A percentile compares a stretch with the other conserved stretches of the same genome.
Conservation (phyloP, 2,888 invertebrate genomes). For the Xylota sylvarum region DNA sequence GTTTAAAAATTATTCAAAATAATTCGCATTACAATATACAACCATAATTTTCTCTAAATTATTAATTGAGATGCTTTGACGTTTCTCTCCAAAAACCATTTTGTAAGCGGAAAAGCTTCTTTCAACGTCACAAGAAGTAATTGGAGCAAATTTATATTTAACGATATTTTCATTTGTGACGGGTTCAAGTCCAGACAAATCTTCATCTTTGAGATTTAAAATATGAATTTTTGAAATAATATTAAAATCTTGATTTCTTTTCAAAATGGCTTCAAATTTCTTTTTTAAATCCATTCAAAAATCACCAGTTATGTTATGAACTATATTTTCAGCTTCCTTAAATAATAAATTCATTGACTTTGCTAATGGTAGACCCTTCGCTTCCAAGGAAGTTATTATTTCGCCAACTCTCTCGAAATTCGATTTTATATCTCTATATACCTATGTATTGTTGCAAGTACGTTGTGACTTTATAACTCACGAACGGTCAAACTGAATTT, state of each 20-base stretch:
- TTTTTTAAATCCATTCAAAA: slow-evolving; percentile 41
- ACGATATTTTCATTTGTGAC: slow-evolving; percentile 55
- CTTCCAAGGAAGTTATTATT: slow-evolving; percentile 28
- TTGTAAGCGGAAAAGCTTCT: slow-evolving; percentile 63
- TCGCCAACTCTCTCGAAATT: slow-evolving; percentile 40
- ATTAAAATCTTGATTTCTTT: slow-evolving; percentile 41
- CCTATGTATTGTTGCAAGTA: too few relatives aligned
- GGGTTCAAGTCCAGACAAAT: slow-evolving; percentile 54
- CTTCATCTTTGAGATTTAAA: slow-evolving; percentile 47
- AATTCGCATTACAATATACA: slow-evolving; percentile 16
- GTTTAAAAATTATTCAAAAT: slow-evolving; percentile 15
- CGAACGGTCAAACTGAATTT: too few relatives aligned
- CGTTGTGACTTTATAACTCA: too few relatives aligned
- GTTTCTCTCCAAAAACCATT: slow-evolving; percentile 58
- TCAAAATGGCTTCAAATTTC: slow-evolving; percentile 30
- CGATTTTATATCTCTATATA: slow-evolving; percentile 51
- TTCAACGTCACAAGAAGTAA: slow-evolving; percentile 59
- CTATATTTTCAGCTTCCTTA: slow-evolving; percentile 55
- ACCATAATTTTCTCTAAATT: slow-evolving; percentile 34
- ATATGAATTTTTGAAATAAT: slow-evolving; percentile 42
- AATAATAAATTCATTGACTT: slow-evolving; percentile 54
- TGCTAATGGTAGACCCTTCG: slow-evolving; percentile 40
- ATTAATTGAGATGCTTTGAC: slow-evolving; percentile 34
- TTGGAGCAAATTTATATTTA: slow-evolving; percentile 62
- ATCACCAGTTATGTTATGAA: slow-evolving; percentile 33